Evolutionary conservation across 2,888 invertebrate species (phyloP), one percentile per base, ranked within the genome.

Genomic region (Melipona beecheii): DNA sequence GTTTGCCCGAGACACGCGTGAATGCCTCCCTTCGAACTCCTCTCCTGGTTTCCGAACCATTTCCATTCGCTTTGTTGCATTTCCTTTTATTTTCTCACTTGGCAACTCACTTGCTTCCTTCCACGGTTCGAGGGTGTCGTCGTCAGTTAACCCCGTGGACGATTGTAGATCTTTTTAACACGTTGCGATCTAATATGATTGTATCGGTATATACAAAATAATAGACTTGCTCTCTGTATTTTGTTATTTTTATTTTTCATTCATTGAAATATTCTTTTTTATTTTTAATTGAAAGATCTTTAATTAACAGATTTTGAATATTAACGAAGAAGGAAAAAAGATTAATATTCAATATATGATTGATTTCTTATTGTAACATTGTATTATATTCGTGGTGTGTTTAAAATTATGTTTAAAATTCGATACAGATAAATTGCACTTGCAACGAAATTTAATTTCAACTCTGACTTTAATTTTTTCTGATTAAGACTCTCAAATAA

Each of bases 1-100:
- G 78, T 74, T 82, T 75, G 52, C 70, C 27, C 19, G 73, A 76
- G 75, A 78, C 64, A 62, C 75, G 69, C 69, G 31, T 31, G 50
- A 78, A 69, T 76, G 50, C 54, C 70, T 52, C 66, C 58, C 72
- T 64, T 49, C 27, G 43, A 31, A 49, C 54, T 68, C 66, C 50
- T 71, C 43, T 43, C 24, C 52, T n/a, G 21, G 17, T 21, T 62
- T 21, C 3, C 19, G 17, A 27, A 50, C 24, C 43, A 50, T 36
- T 62, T 52, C 27, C 50, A 31, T 69, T 62, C 52, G 43, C 58
- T 62, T 9, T 27, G 24, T 21, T 0, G n/a, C 50, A 49, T 24
- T 52, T 71, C 70, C 27, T 58, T 58, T 58, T 24, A 5, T 58
- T 58, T 58, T n/a, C n/a, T 5, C n/a, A n/a, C 2, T 58, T 58